phyloP scores from a whole-genome alignment of 1,140 invertebrate genomes.

The Ceratitis capitata region DNA sequence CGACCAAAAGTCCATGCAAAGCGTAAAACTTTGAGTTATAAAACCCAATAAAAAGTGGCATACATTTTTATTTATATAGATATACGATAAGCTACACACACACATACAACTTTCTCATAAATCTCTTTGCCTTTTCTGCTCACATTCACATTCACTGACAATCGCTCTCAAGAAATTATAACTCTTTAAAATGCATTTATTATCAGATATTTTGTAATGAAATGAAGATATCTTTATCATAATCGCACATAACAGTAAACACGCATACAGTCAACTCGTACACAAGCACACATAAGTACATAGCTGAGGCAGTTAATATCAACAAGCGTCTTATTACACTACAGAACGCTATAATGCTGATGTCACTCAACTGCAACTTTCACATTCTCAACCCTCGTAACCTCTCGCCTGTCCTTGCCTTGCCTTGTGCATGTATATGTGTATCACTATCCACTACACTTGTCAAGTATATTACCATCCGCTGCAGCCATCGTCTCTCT shows the following conservation, averaged over 20 bases:
- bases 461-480: background rate
- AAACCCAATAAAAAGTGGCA: no score
- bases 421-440: no score
- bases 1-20: no score
- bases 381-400: background rate
- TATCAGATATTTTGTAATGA: constrained; percentile 10
- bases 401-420: background rate
- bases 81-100: no score
- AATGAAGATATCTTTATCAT: background rate
- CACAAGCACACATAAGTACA: no score
- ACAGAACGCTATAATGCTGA: background rate
- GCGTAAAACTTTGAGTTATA: no score
- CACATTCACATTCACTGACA: background rate
- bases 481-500: no score
- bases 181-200: background rate
- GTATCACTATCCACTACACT: background rate
- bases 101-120: background rate
- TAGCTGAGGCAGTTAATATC: background rate
- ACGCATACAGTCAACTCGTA: background rate
- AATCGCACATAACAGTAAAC: background rate
- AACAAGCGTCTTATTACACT: background rate
- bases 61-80: no score
- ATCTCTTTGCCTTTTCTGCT: background rate
- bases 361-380: background rate
- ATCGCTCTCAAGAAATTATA: background rate